Evolutionary conservation across 2,888 invertebrate genomes (phyloP).

Genomic region (Nemapogon koenigi): DNA sequence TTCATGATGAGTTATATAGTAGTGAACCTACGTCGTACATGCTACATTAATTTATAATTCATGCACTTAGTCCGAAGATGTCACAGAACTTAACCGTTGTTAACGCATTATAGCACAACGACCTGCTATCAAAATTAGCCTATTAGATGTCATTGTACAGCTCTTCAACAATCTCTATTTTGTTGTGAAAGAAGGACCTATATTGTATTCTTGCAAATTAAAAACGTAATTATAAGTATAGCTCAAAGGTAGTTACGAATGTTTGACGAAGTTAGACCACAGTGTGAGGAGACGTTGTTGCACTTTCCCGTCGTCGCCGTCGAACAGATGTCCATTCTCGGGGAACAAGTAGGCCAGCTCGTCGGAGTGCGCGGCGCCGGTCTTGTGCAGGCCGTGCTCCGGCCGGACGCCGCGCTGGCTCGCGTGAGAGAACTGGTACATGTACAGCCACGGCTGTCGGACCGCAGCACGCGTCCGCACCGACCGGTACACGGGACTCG

Average conservation of each 20-base stretch:
- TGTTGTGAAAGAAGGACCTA: too few species aligned
- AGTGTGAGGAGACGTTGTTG: constrained; percentile 30
- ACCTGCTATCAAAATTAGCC: too few species aligned
- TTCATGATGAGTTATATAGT: too few species aligned
- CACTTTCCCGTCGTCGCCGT: constrained; percentile 32
- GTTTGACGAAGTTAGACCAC: constrained; percentile 48
- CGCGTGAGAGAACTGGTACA: constrained; percentile 42
- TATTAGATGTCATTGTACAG: too few species aligned
- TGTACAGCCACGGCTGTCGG: constrained; percentile 28
- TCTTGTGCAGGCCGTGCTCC: constrained; percentile 30
- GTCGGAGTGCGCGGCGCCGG: constrained; percentile 47
- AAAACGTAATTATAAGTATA: constrained; percentile 1
- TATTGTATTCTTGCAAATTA: not conserved
- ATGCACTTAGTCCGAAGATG: too few species aligned
- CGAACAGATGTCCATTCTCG: constrained; percentile 22
- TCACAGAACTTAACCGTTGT: too few species aligned
- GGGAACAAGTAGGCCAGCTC: constrained; percentile 44
- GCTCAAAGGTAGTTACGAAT: constrained; percentile 37
- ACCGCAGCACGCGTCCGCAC: constrained; percentile 30
- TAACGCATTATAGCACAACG: too few species aligned
- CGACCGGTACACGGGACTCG: constrained; percentile 39
- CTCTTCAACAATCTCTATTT: too few species aligned
- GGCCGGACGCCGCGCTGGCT: constrained; percentile 31
- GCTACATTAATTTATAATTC: too few species aligned
- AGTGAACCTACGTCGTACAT: too few species aligned